These are phyloP conservation scores for Poecilia latipinna DNA, from an alignment of 2,113 vertebrate species.

Conservation along the genomic window DNA sequence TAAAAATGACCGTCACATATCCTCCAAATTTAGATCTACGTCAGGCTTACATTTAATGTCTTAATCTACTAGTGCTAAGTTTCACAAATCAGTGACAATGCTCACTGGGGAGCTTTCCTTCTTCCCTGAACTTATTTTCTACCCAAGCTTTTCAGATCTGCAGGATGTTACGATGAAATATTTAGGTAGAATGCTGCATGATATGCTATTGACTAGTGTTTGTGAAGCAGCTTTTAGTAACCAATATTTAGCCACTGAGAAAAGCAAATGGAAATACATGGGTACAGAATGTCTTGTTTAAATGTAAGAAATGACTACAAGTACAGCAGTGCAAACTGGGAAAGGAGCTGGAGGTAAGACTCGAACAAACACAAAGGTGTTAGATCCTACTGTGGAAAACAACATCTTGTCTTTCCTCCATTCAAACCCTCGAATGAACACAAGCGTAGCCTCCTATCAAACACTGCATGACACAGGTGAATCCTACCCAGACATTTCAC, in stretches of 20 bases:
- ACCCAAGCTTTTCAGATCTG: too few relatives aligned
- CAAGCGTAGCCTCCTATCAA: not conserved
- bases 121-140: not conserved
- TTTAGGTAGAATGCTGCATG: too few relatives aligned
- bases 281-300: not conserved
- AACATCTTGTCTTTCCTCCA: not conserved
- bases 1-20: not conserved
- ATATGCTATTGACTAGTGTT: too few relatives aligned
- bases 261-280: not conserved
- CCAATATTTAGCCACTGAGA: not conserved
- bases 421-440: not conserved
- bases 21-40: not conserved
- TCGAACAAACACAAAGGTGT: not conserved
- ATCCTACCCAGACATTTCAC: not conserved
- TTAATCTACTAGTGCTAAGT: not conserved
- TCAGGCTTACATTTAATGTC: not conserved
- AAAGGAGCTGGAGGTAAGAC: not conserved
- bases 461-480: not conserved
- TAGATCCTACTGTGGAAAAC: not conserved
- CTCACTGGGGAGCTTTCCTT: not conserved
- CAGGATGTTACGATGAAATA: too few relatives aligned
- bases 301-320: too few relatives aligned
- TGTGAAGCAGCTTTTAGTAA: not conserved
- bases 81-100: not conserved
- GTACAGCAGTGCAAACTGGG: not conserved